phyloP scores from a whole-genome alignment of 2,888 invertebrate genomes.

The Synergus itoensis region DNA sequence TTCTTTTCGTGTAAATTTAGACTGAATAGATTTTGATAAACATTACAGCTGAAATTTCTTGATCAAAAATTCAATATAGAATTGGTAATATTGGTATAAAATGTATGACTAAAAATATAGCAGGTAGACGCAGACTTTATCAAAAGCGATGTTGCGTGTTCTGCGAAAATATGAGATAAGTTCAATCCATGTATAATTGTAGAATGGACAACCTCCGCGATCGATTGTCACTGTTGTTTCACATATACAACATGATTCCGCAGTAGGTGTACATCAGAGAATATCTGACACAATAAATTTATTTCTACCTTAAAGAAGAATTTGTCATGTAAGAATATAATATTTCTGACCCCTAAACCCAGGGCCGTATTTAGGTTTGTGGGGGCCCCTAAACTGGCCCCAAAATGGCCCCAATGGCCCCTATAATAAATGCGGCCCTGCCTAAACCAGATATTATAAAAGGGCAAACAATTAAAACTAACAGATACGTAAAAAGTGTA shows the following conservation, averaged over 20 bases:
- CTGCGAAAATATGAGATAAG: constrained; percentile 20
- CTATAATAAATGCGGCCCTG: too few species aligned
- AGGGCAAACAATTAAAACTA: background rate
- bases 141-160: constrained; percentile 23
- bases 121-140: constrained; percentile 4
- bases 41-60: too few species aligned
- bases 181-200: background rate
- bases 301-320: background rate
- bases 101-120: constrained; percentile 22
- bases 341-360: background rate
- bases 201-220: constrained; percentile 3
- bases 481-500: background rate
- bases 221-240: constrained; percentile 24
- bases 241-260: constrained; percentile 13
- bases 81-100: background rate
- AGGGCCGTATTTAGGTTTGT: too few species aligned
- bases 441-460: background rate
- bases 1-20: too few species aligned
- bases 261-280: background rate
- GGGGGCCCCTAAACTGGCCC: too few species aligned
- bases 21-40: too few species aligned
- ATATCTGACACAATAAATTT: background rate
- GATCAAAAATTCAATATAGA: too few species aligned
- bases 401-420: too few species aligned
- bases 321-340: background rate